These are phyloP conservation scores for Barbus barbus DNA, from an alignment of 2,113 vertebrate genomes.

Conservation along the genomic window DNA sequence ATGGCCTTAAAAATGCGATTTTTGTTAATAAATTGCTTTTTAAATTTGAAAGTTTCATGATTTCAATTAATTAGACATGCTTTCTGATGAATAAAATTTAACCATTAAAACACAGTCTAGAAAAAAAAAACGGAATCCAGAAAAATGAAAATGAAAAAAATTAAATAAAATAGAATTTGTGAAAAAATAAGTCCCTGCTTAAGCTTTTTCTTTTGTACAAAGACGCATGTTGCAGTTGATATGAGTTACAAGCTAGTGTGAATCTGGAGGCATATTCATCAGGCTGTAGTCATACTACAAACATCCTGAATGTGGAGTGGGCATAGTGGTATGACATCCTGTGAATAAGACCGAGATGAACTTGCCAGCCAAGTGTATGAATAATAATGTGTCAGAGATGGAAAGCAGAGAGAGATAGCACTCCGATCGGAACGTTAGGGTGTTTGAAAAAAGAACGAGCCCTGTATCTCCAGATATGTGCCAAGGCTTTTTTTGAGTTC, in stretches of 20 bases:
- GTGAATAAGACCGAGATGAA: conserved; percentile 31
- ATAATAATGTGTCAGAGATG: conserved; percentile 48
- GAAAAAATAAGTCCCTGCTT: too few species aligned
- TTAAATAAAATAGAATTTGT: too few species aligned
- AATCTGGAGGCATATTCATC: conserved; percentile 18
- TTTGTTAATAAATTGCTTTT: too few species aligned
- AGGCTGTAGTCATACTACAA: conserved; percentile 26
- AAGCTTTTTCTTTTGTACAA: not conserved
- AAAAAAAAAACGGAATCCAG: too few species aligned
- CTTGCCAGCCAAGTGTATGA: conserved; percentile 45
- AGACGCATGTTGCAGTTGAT: not conserved
- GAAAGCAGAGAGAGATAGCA: conserved; percentile 23
- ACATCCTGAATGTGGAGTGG: conserved; percentile 18
- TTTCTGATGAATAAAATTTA: too few species aligned
- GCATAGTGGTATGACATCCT: not conserved
- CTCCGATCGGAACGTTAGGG: conserved; percentile 14
- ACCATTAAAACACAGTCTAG: too few species aligned
- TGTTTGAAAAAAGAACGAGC: conserved; percentile 26
- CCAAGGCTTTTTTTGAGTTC: conserved; percentile 51
- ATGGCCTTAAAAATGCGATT: too few species aligned
- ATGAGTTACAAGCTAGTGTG: conserved; percentile 2
- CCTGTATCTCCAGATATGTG: conserved; percentile 32
- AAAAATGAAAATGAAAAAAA: too few species aligned
- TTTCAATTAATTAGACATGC: too few species aligned
- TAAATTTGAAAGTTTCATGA: too few species aligned